phyloP scores from a whole-genome alignment of 1,140 invertebrate species.

The Drosophila grimshawi region DNA sequence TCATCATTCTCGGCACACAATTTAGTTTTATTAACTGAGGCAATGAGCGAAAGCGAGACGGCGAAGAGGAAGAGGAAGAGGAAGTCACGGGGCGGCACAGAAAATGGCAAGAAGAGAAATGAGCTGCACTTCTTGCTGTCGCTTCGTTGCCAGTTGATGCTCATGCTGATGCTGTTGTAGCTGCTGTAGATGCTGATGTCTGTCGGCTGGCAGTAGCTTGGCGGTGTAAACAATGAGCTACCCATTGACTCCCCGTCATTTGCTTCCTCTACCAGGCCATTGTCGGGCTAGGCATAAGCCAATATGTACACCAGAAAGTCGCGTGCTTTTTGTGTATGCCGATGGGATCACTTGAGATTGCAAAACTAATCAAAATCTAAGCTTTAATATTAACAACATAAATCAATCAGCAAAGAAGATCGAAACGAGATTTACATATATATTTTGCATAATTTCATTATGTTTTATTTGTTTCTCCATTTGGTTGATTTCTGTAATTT shows the following conservation, averaged over 20 bases:
- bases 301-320: conserved; percentile 31
- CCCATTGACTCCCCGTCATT: background rate
- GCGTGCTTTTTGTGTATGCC: conserved; percentile 16
- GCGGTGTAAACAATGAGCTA: conserved; percentile 30
- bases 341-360: conserved; percentile 28
- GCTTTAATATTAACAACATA: conserved; percentile 10
- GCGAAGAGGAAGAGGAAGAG: too few species aligned
- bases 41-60: background rate
- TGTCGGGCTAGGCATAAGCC: conserved; percentile 37
- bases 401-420: conserved; percentile 13
- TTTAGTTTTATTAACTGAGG: conserved; percentile 75
- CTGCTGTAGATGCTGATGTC: conserved; percentile 23
- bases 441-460: conserved; percentile 81
- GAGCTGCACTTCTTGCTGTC: conserved; percentile 47
- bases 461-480: conserved; percentile 66
- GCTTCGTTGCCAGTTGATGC: conserved; percentile 16
- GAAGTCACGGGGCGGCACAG: background rate
- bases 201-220: conserved; percentile 45
- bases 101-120: conserved; percentile 41
- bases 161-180: conserved; percentile 14
- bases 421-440: conserved; percentile 14
- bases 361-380: conserved; percentile 43
- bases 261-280: conserved; percentile 2
- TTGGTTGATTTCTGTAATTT: conserved; percentile 65
- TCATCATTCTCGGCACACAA: conserved; percentile 69